phyloP scores from a whole-genome alignment of 2,797 vertebrate genomes.

The Furcifer pardalis region DNA sequence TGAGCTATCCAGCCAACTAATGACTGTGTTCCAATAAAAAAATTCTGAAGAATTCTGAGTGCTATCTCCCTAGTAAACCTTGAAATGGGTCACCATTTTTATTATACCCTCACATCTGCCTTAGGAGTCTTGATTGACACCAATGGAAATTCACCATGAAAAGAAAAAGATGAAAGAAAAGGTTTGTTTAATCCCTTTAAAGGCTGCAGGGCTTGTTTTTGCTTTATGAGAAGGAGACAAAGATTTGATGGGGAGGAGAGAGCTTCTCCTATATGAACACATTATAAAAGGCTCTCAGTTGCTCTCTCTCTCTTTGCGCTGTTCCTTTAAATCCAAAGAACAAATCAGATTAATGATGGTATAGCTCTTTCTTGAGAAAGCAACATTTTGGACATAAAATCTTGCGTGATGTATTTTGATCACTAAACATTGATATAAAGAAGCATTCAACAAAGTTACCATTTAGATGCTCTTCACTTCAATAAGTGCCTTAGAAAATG shows the following conservation, averaged over 20 bases:
- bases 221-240: background rate
- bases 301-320: background rate
- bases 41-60: too few species aligned
- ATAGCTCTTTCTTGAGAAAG: constrained; percentile 51
- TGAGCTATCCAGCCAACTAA: too few species aligned
- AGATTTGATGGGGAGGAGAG: background rate
- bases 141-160: background rate
- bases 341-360: constrained; percentile 57
- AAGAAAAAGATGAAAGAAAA: background rate
- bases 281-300: background rate
- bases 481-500: constrained; percentile 35
- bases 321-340: constrained; percentile 59
- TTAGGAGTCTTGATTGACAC: background rate
- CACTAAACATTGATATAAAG: constrained; percentile 48
- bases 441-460: constrained; percentile 13
- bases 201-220: background rate
- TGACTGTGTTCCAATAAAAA: too few species aligned
- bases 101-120: background rate
- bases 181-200: background rate
- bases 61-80: too few species aligned
- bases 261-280: background rate
- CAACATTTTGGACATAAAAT: constrained; percentile 51
- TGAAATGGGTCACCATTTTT: too few species aligned
- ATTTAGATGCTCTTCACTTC: constrained; percentile 31
- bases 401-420: constrained; percentile 51